A percentile compares a stretch with the other conserved stretches of the same genome.
These are phyloP conservation scores for Cantharis flavilabris DNA, from an alignment of 2,888 invertebrate species.

Conservation along the genomic window DNA sequence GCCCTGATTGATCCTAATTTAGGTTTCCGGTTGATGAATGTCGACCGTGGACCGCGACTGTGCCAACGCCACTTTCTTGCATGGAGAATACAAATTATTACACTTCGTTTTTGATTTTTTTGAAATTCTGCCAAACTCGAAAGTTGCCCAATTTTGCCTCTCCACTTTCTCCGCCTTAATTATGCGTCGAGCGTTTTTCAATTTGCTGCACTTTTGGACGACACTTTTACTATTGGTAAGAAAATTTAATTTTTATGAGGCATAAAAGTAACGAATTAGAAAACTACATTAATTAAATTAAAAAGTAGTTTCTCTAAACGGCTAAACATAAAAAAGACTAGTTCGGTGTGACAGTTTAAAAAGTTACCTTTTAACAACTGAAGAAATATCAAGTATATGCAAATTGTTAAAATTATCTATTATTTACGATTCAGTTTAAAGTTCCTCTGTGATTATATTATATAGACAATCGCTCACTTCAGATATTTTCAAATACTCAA, in stretches of 20 bases:
- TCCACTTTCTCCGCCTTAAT: neutral
- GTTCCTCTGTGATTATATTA: constrained; percentile 1
- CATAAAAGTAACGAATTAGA: neutral
- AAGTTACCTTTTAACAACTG: neutral
- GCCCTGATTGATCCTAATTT: constrained; percentile 57
- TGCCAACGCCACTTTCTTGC: constrained; percentile 27
- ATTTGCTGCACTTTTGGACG: neutral
- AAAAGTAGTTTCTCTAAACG: neutral
- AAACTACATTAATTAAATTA: neutral
- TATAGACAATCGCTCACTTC: neutral
- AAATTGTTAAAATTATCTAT: constrained; percentile 36
- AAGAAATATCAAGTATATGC: constrained; percentile 29
- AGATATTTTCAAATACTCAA: constrained; percentile 25
- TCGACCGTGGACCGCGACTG: constrained; percentile 28
- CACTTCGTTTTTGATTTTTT: neutral
- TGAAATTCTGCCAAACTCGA: neutral
- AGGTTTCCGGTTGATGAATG: constrained; percentile 51
- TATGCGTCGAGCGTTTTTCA: neutral
- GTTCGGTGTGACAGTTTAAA: neutral
- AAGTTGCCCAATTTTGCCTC: neutral
- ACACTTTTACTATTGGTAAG: neutral
- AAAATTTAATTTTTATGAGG: neutral
- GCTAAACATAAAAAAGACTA: neutral
- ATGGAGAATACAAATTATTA: constrained; percentile 19
- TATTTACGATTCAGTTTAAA: constrained; percentile 26